Base-by-base conservation (phyloP, 2,888 invertebrate genomes). In the Drosophila rubida region DNA sequence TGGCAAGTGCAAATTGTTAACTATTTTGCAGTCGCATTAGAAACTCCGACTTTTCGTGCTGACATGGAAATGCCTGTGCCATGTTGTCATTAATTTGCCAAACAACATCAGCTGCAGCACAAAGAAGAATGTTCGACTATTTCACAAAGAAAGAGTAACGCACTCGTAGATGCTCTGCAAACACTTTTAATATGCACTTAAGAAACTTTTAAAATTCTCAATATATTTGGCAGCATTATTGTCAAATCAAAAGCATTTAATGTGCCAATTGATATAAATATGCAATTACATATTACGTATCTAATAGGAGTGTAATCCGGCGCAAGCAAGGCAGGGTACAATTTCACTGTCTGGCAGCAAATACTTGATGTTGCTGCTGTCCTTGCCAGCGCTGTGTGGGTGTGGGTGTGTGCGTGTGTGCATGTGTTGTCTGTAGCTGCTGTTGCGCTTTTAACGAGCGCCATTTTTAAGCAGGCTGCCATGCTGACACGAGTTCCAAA, bases 11-110 rank as follows among this genome's bases (percentile, higher is more conserved):
- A 64, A 73, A 75, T 58, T 65, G 57, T 75, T 49, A 53, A 44
- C 61, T 59, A 42, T 41, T 42, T 54, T 66, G 16, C 44, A 39
- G 50, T 22, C 23, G 50, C 2, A 69, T 69, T 64, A 58, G 57
- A 74, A 53, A 45, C 46, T 41, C 54, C 53, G 58, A 49, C 57
- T 60, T 55, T 64, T 61, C 61, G 64, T 69, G 70, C 64, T 74
- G 80, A 68, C 77, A 76, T 80, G 69, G 62, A 76, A 74, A 76
- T 74, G 57, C 63, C 61, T 63, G 61, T 49, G 49, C 49, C 60
- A 69, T 75, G 78, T 69, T 67, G 69, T 59, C 80, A 86, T 83
- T 82, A 86, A 86, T 83, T 86, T 83, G 59, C 50, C 60, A 75
- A 65, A 25, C 53, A 59, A 59, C 46, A 69, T 25, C 62, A 59